These are phyloP conservation scores for Pipistrellus nathusii DNA, from an alignment of 2,797 vertebrate species.

Conservation along the genomic window DNA sequence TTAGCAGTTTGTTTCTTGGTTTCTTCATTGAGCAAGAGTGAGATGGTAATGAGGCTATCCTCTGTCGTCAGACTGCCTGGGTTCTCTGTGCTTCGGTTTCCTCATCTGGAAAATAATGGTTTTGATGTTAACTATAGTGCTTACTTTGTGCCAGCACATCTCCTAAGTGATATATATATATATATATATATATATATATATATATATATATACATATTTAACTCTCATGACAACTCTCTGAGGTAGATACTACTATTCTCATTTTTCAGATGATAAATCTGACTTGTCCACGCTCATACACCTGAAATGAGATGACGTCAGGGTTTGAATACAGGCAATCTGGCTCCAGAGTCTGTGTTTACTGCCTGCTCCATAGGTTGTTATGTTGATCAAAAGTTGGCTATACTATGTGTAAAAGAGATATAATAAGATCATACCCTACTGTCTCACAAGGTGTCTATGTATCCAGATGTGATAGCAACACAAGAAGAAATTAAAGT, in stretches of 20 bases:
- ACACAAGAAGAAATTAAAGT: not conserved
- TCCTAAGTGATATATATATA: not conserved
- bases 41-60: not conserved
- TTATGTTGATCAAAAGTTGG: not conserved
- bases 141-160: not conserved
- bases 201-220: not conserved
- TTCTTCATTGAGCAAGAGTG: not conserved
- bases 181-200: too few species aligned
- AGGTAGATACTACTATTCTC: constrained; percentile 7
- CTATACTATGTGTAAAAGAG: not conserved
- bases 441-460: not conserved
- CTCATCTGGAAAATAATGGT: not conserved
- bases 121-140: not conserved
- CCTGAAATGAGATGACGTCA: not conserved
- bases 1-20: not conserved
- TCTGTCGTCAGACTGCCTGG: not conserved
- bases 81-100: not conserved
- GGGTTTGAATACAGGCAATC: not conserved
- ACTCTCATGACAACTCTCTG: not conserved
- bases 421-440: not conserved
- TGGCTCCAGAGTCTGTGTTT: not conserved
- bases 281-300: not conserved
- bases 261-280: constrained; percentile 24
- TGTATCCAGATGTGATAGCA: not conserved
- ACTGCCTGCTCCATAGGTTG: not conserved